phyloP scores from a whole-genome alignment of 2,888 invertebrate species.

The Sphaerophoria rueppellii region DNA sequence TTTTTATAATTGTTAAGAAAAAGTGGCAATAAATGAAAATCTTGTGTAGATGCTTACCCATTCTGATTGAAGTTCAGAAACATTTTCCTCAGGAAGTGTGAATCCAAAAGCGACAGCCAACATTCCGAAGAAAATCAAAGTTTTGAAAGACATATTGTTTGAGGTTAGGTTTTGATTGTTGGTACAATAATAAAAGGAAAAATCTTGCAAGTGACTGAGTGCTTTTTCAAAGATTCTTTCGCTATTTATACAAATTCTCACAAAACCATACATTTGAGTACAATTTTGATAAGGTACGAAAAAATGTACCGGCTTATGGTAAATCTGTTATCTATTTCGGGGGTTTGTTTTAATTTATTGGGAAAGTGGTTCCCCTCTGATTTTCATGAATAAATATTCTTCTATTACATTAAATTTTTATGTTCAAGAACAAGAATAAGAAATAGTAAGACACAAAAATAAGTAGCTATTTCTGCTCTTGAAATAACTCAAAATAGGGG shows the following conservation, averaged over 20 bases:
- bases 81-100: slow-evolving; percentile 31
- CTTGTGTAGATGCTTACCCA: neutral
- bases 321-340: neutral
- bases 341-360: neutral
- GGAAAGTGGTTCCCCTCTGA: neutral
- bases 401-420: too few relatives aligned
- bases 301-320: too few relatives aligned
- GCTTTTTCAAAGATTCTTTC: too few relatives aligned
- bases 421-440: too few relatives aligned
- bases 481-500: too few relatives aligned
- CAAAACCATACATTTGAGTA: too few relatives aligned
- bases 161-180: too few relatives aligned
- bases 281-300: neutral
- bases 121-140: slow-evolving; percentile 20
- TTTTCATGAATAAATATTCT: too few relatives aligned
- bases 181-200: too few relatives aligned
- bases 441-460: too few relatives aligned
- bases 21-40: neutral
- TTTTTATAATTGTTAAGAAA: neutral
- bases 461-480: too few relatives aligned
- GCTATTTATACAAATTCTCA: neutral
- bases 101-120: slow-evolving; percentile 31
- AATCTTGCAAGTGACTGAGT: too few relatives aligned
- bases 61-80: neutral
- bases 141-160: slow-evolving; percentile 21